A percentile compares a stretch with the other conserved stretches of the same genome.
Conservation (phyloP, 2,888 invertebrate genomes). For the Scaptomyza reducta region DNA sequence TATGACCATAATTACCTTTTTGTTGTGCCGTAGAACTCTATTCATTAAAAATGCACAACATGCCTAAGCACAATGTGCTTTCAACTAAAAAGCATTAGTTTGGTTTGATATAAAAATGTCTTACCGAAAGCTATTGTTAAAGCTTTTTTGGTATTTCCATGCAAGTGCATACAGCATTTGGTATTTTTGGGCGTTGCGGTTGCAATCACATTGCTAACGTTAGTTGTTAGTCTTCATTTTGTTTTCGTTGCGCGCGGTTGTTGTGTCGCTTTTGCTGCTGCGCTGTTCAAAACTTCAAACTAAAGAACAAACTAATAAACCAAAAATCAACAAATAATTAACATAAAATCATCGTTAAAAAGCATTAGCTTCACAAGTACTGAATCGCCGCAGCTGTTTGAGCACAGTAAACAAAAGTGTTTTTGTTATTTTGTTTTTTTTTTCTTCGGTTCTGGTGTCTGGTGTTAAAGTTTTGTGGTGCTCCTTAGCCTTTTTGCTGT, state of each 20-base stretch:
- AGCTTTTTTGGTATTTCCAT: slow-evolving; percentile 27
- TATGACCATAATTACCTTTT: slow-evolving; percentile 10
- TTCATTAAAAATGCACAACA: background rate
- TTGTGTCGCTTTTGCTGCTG: slow-evolving; percentile 25
- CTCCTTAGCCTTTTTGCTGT: slow-evolving; percentile 29
- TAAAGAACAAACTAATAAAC: slow-evolving; percentile 35
- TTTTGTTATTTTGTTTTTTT: slow-evolving; percentile 24
- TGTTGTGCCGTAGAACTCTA: background rate
- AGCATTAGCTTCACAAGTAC: slow-evolving; percentile 19
- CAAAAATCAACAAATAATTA: slow-evolving; percentile 28
- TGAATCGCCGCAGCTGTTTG: slow-evolving; percentile 11
- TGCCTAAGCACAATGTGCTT: background rate
- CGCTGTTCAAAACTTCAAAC: slow-evolving; percentile 30
- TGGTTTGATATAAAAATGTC: background rate
- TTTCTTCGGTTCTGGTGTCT: slow-evolving; percentile 41
- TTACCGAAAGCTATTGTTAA: background rate
- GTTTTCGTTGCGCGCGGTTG: slow-evolving; percentile 56
- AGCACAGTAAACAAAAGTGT: slow-evolving; percentile 17
- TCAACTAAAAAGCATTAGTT: background rate
- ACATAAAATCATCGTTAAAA: slow-evolving; percentile 30
- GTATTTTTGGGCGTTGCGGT: slow-evolving; percentile 57
- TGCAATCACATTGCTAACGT: slow-evolving; percentile 51
- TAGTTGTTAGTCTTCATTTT: slow-evolving; percentile 59
- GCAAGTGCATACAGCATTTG: slow-evolving; percentile 17
- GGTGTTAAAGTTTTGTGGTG: slow-evolving; percentile 43